Conservation (phyloP, 2,113 vertebrate species). For the Melanocharis versteri region DNA sequence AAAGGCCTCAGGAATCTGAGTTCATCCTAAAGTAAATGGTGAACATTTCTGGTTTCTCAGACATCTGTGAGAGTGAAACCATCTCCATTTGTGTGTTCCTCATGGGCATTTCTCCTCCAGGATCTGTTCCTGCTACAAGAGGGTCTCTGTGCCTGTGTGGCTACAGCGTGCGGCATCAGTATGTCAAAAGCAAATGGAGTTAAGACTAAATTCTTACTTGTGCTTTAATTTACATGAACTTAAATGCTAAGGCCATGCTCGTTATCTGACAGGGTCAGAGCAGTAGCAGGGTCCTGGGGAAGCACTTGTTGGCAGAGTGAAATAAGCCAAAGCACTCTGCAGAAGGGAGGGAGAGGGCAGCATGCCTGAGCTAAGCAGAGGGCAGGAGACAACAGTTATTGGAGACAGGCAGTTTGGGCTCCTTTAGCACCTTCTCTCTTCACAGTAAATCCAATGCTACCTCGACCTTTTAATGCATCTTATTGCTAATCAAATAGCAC, state of each 20-base stretch:
- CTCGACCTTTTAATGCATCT: neutral
- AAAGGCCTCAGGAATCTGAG: neutral
- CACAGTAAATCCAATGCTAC: neutral
- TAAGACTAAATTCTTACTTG: neutral
- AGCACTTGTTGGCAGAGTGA: neutral
- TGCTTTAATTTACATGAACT: neutral
- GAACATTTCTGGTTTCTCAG: neutral
- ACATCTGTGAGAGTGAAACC: neutral
- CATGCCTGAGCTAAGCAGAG: neutral
- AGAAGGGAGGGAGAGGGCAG: neutral
- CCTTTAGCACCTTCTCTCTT: neutral
- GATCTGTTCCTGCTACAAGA: neutral
- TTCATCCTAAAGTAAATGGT: neutral
- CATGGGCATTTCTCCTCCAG: neutral
- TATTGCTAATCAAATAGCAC: neutral
- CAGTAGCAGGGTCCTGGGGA: neutral
- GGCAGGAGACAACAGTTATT: neutral
- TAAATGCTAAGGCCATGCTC: neutral
- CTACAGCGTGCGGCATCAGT: neutral
- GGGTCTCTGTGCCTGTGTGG: neutral
- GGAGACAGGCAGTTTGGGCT: neutral
- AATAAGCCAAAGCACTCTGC: neutral
- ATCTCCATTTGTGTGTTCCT: neutral
- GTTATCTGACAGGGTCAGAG: neutral
- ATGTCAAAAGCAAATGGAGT: neutral